These are phyloP conservation scores for Drosophila rhopaloa DNA, from an alignment of 1,140 invertebrate genomes.

Conservation along the genomic window DNA sequence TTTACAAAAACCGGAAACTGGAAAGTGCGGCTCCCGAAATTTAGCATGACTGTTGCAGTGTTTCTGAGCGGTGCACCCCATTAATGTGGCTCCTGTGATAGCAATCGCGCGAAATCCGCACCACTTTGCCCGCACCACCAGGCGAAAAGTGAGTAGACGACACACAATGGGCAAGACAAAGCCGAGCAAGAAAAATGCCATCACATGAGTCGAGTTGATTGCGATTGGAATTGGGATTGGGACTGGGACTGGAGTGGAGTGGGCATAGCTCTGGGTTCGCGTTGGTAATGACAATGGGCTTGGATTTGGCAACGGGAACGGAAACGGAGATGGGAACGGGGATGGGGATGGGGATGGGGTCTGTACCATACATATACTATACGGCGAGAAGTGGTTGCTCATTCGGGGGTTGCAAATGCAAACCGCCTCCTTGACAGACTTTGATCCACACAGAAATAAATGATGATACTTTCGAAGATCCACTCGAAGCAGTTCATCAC, in stretches of 20 bases:
- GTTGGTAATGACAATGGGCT: slow-evolving; percentile 13
- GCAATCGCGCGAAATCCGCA: slow-evolving; percentile 19
- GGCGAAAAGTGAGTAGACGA: slow-evolving; percentile 17
- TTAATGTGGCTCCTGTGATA: slow-evolving; percentile 48
- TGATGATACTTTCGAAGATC: not conserved
- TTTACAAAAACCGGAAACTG: not conserved
- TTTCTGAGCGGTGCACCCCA: not conserved
- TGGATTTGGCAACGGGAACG: no score
- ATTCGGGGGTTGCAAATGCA: slow-evolving; percentile 51
- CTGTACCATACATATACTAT: slow-evolving; percentile 1
- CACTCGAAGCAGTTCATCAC: not conserved
- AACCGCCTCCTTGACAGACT: not conserved
- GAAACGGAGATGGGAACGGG: not conserved
- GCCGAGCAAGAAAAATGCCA: not conserved
- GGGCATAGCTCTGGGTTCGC: not conserved
- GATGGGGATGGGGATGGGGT: not conserved
- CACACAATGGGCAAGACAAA: not conserved
- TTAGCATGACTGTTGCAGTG: not conserved
- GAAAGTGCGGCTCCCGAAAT: not conserved
- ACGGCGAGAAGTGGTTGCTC: slow-evolving; percentile 2
- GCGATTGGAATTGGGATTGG: not conserved
- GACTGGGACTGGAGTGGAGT: no score
- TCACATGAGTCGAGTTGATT: slow-evolving; percentile 1
- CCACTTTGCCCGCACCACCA: not conserved
- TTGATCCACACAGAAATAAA: slow-evolving; percentile 12